Percentiles rank a stretch among this genome's conserved stretches.
phyloP scores from a whole-genome alignment of 2,888 invertebrate species.

The Eupithecia tripunctaria region DNA sequence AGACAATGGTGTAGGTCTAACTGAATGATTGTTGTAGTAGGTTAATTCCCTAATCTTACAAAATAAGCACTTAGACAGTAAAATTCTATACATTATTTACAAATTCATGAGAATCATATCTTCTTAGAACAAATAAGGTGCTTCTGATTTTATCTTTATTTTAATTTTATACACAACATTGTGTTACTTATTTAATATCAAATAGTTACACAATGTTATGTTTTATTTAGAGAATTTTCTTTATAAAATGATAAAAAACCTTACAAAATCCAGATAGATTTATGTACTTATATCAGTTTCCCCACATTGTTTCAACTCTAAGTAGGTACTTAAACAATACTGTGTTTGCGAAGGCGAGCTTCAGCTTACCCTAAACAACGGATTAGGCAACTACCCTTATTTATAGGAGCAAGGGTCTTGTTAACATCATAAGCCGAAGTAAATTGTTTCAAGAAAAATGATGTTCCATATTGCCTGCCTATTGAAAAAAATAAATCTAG shows the following conservation, averaged over 20 bases:
- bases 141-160: too few species aligned
- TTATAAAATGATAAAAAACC: neutral
- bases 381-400: conserved; percentile 43
- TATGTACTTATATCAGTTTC: conserved; percentile 19
- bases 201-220: too few species aligned
- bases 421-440: conserved; percentile 40
- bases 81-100: too few species aligned
- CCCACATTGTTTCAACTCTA: conserved; percentile 10
- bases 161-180: too few species aligned
- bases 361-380: conserved; percentile 41
- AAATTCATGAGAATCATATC: too few species aligned
- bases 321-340: conserved; percentile 20
- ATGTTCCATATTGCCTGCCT: conserved; percentile 22
- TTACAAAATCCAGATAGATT: neutral
- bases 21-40: too few species aligned
- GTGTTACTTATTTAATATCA: too few species aligned
- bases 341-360: conserved; percentile 29
- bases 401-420: conserved; percentile 40
- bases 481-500: neutral
- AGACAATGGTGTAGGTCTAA: too few species aligned
- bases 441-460: conserved; percentile 37
- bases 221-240: neutral
- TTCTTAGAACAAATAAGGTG: too few species aligned
- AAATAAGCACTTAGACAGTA: too few species aligned
- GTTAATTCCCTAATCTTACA: too few species aligned